phyloP scores from a whole-genome alignment of 1,140 invertebrate species.

The Drosophila nigromelanica region DNA sequence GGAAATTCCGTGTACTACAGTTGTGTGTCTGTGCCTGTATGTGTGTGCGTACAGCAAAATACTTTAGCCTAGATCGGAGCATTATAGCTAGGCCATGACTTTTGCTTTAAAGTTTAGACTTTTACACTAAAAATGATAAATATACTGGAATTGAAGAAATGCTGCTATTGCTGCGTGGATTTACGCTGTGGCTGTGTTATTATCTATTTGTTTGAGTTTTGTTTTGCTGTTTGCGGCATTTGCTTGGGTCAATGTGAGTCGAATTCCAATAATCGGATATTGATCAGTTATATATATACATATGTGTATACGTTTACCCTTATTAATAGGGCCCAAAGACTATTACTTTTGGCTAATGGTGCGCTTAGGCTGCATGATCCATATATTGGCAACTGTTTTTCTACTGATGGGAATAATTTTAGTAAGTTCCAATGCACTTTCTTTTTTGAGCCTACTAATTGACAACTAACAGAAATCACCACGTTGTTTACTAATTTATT shows the following conservation, averaged over 20 bases:
- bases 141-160: constrained; percentile 8
- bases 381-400: constrained; percentile 40
- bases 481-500: background rate
- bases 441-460: background rate
- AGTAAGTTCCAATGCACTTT: constrained; percentile 15
- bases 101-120: constrained; percentile 4
- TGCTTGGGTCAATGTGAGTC: constrained; percentile 42
- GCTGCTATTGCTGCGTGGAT: constrained; percentile 27
- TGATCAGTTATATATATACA: background rate
- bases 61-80: constrained; percentile 20
- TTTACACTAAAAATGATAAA: background rate
- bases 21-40: background rate
- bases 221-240: constrained; percentile 28
- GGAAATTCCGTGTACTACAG: constrained; percentile 17
- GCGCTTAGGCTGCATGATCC: constrained; percentile 34
- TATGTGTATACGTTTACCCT: too few species aligned
- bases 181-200: constrained; percentile 24
- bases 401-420: constrained; percentile 35
- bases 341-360: background rate
- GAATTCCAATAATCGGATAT: constrained; percentile 1
- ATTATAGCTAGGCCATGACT: constrained; percentile 40
- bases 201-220: constrained; percentile 19
- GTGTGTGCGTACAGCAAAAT: constrained; percentile 17
- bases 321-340: background rate
- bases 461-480: background rate